Conservation (phyloP, 2,888 invertebrate species). For the Nesidiocoris tenuis region DNA sequence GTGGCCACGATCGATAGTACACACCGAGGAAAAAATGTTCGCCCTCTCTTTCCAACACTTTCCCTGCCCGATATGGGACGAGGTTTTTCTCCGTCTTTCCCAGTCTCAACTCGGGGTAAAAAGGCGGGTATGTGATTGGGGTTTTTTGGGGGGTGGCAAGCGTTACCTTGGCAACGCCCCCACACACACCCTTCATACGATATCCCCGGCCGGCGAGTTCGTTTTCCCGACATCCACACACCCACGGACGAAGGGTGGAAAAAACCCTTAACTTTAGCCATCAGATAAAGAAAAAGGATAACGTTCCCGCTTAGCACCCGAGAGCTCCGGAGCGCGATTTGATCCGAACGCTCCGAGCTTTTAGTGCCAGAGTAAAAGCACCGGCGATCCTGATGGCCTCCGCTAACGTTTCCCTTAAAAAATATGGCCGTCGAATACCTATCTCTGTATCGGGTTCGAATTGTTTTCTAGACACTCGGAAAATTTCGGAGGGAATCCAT, state of each 20-base stretch:
- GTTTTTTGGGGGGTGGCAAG: constrained; percentile 47
- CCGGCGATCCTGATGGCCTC: too few species aligned
- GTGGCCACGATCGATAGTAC: constrained; percentile 44
- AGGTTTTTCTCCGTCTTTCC: neutral
- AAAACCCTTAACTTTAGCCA: constrained; percentile 40
- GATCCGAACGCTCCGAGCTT: neutral
- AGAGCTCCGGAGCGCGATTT: neutral
- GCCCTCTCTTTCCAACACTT: constrained; percentile 8
- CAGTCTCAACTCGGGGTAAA: constrained; percentile 43
- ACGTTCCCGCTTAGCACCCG: constrained; percentile 41
- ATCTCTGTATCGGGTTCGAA: too few species aligned
- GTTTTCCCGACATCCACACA: neutral
- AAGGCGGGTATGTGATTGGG: constrained; percentile 48
- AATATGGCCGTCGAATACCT: too few species aligned
- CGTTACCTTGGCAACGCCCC: constrained; percentile 46
- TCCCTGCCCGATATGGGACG: neutral
- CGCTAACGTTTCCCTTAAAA: too few species aligned
- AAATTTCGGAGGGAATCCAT: too few species aligned
- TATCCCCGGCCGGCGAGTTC: neutral
- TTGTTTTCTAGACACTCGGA: too few species aligned
- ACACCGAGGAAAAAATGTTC: constrained; percentile 44
- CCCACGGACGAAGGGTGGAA: constrained; percentile 11
- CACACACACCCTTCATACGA: neutral
- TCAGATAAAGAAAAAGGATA: constrained; percentile 44
- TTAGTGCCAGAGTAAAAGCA: too few species aligned